These are phyloP conservation scores for Xyliphius kryptos DNA, from an alignment of 2,113 vertebrate genomes.

Conservation along the genomic window DNA sequence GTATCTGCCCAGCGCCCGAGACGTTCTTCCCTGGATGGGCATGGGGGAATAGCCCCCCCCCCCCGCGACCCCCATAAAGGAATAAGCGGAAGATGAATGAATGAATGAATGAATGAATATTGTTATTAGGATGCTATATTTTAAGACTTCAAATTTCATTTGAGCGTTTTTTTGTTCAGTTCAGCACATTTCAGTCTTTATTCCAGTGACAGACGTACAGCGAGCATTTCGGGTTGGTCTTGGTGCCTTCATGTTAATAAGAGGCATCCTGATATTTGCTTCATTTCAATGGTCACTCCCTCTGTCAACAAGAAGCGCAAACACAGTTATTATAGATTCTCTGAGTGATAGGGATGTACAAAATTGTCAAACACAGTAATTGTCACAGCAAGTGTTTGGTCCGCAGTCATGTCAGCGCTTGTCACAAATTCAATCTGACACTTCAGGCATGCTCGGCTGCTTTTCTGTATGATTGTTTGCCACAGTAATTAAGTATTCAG, in stretches of 20 bases:
- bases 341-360: conserved; percentile 14
- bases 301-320: neutral
- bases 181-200: too few species aligned
- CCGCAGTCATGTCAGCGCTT: conserved; percentile 11
- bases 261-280: conserved; percentile 1
- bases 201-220: too few species aligned
- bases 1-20: too few species aligned
- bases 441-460: conserved; percentile 19
- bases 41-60: too few species aligned
- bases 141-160: too few species aligned
- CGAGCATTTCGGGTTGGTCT: neutral
- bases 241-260: conserved; percentile 8
- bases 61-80: too few species aligned
- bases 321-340: conserved; percentile 14
- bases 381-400: conserved; percentile 21
- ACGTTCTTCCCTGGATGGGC: too few species aligned
- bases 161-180: too few species aligned
- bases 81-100: too few species aligned
- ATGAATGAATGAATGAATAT: too few species aligned
- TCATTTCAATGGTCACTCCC: neutral
- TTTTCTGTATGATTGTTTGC: conserved; percentile 29
- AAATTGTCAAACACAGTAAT: conserved; percentile 26
- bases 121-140: too few species aligned
- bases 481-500: conserved; percentile 38
- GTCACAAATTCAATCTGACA: conserved; percentile 34